Evolutionary conservation across 2,888 invertebrate species (phyloP).

Genomic region (Epicampocera succincta): DNA sequence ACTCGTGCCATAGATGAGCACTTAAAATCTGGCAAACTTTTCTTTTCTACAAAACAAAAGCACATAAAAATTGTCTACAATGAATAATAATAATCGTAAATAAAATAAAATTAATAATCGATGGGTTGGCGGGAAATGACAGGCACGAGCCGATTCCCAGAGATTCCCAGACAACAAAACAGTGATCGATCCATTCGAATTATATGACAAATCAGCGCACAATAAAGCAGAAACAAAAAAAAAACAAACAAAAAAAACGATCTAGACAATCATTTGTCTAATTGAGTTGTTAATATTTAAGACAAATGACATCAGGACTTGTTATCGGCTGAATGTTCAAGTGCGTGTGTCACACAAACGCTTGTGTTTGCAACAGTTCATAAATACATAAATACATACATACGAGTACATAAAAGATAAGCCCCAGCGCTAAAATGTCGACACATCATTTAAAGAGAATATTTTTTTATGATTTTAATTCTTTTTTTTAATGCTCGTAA

Average conservation of each 20-base stretch:
- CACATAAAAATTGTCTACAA: conserved; percentile 26
- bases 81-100: too few species aligned
- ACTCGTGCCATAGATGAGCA: conserved; percentile 12
- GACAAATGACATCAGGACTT: conserved; percentile 8
- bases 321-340: conserved; percentile 12
- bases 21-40: neutral
- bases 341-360: neutral
- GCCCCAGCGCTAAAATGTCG: too few species aligned
- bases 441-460: too few species aligned
- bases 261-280: conserved; percentile 18
- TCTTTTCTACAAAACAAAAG: neutral
- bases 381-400: neutral
- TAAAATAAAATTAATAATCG: neutral
- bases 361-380: conserved; percentile 5
- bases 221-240: too few species aligned
- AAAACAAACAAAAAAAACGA: too few species aligned
- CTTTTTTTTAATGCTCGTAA: too few species aligned
- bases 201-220: conserved; percentile 9
- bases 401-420: neutral
- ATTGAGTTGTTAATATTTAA: conserved; percentile 13
- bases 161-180: conserved; percentile 8
- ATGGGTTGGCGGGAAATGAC: neutral
- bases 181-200: neutral
- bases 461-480: too few species aligned
- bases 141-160: neutral